These are phyloP conservation scores for Cervus canadensis DNA, from an alignment of 2,113 vertebrate species.

Conservation along the genomic window DNA sequence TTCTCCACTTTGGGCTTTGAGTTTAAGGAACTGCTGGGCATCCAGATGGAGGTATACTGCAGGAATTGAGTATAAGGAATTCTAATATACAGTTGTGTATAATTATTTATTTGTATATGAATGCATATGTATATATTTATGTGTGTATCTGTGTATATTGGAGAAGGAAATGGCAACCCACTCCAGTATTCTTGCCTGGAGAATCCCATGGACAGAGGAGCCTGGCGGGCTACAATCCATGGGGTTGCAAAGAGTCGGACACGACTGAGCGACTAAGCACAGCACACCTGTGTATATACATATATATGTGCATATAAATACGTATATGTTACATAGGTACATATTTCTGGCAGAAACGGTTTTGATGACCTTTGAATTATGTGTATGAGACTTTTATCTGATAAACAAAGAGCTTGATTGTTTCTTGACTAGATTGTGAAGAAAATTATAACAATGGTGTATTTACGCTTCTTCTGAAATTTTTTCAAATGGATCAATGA, in stretches of 20 bases:
- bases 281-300: background rate
- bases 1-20: slow-evolving; percentile 16
- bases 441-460: background rate
- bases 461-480: background rate
- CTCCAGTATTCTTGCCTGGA: background rate
- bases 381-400: background rate
- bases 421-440: background rate
- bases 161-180: background rate
- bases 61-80: background rate
- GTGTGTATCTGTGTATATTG: background rate
- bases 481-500: background rate
- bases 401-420: background rate
- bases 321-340: background rate
- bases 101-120: background rate
- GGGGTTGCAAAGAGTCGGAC: rapidly evolving
- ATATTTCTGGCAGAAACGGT: background rate
- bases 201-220: background rate
- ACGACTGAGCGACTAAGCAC: background rate
- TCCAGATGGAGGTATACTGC: background rate
- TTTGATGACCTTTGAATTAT: background rate
- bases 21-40: slow-evolving; percentile 1
- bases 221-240: background rate
- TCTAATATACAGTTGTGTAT: background rate
- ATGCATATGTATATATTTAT: background rate
- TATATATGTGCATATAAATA: background rate